Evolutionary conservation across 2,888 invertebrate species (phyloP), one percentile per base, ranked within the genome.

Genomic region (Sphaerophoria rueppellii): DNA sequence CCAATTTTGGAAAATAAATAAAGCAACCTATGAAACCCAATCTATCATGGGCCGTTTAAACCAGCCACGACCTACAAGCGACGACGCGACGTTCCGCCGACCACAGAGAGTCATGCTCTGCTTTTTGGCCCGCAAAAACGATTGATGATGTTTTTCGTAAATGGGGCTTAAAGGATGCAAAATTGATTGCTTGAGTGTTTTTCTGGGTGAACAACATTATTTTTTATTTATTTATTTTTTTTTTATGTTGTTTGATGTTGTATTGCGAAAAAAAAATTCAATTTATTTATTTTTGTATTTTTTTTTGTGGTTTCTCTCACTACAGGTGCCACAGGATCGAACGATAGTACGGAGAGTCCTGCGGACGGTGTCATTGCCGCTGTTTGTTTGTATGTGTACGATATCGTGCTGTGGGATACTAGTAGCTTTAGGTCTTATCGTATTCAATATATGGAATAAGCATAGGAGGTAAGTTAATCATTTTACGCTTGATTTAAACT

Each of bases 381-480:
- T 99, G 82, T 98, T 98, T 91, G 95, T 98, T 83, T 96, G 97
- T 89, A 98, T 99, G 97, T 96, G 97, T 89, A 95, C 96, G 14
- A 95, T 99, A 87, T 97, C 98, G 81, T 94, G 96, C 87, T 94
- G 97, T 75, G 99, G 99, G 43, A 97, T 99, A 88, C 91, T 97
- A 52, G 95, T 96, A 80, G 98, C 98, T 16, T 93, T 97, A 83
- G 95, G 93, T 43, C 94, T 99, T 86, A 96, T 99, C 88, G 93
- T 97, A 88, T 99, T 99, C 93, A 99, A 98, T 92, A 95, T 96
- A 88, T 95, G 96, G 93, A 97, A 98, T 92, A 95, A 96, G 89
- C 96, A 98, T 91, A 94, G 98, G 93, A 96, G 98, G 99, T 98
- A 93, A 91, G 91, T 88, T 1, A 4, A 43, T 4, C 43, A 9